Base-by-base conservation (phyloP, 2,888 invertebrate genomes). In the Tipula vernalis region DNA sequence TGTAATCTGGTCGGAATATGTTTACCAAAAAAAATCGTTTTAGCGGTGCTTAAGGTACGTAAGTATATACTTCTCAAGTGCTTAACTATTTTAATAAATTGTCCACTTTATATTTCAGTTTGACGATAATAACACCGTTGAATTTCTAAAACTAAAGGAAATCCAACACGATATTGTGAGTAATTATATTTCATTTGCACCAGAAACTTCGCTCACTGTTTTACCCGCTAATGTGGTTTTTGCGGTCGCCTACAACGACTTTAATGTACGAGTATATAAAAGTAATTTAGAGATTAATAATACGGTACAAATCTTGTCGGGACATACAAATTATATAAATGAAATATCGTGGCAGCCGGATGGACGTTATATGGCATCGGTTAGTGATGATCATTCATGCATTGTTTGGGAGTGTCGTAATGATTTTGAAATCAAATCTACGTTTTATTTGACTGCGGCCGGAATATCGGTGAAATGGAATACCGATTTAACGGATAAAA, bases 331-430 rank as follows among this genome's bases (percentile, higher is more conserved):
- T 90, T 96, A 95, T 89, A 92, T 96, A 13, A 96, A 96, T 90
- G 93, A 94, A 88, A 90, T 96, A 28, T 92, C 93, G 10, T 96
- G 94, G 92, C 95, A 96, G 89, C 93, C 94, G 13, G 94, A 94
- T 87, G 95, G 95, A 39, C 93, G 93, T 87, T 93, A 93, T 88
- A 90, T 96, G 86, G 96, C 95, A 15, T 95, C 95, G n/a, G 94
- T 94, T 1, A 94, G 96, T 88, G 96, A 96, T 91, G 96, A 96
- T 90, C 94, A 94, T 88, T 94, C 95, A 0, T 95, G 95, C 89
- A 93, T 94, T 89, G 91, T 96, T 41, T 96, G 96, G 96, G 91
- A 92, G 87, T 89, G 89, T 51, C 91, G 92, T 8, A 92, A 93
- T 42, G 91, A 92, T 51, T 92, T 92, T 87, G 92, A 93, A 88